A percentile compares a stretch with the other conserved stretches of the same genome.
These are phyloP conservation scores for Lontra canadensis DNA, from an alignment of 2,113 vertebrate genomes.

Conservation along the genomic window DNA sequence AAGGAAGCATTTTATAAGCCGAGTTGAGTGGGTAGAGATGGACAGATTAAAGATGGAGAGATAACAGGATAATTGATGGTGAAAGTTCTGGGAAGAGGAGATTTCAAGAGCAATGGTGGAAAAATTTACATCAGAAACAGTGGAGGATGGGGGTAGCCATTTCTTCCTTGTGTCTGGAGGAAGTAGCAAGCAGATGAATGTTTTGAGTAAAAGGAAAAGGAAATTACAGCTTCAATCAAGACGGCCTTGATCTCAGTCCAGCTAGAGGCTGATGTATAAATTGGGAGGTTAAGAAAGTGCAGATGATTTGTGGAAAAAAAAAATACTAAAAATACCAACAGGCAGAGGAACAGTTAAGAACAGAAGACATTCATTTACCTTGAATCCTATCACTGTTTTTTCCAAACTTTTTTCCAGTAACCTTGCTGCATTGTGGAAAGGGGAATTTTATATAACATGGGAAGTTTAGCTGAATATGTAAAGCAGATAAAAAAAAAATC, in stretches of 20 bases:
- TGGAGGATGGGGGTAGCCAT: neutral
- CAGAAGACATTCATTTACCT: neutral
- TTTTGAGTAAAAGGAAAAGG: neutral
- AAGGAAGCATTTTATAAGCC: neutral
- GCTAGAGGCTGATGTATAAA: neutral
- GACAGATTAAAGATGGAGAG: neutral
- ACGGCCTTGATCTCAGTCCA: neutral
- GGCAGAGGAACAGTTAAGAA: neutral
- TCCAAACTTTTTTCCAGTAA: neutral
- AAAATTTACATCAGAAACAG: neutral
- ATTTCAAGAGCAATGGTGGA: neutral
- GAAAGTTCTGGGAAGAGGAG: neutral
- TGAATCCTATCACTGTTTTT: neutral
- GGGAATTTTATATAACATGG: neutral
- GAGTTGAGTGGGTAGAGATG: neutral
- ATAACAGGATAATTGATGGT: neutral
- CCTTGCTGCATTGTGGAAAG: neutral
- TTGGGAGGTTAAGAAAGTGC: neutral
- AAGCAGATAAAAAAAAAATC: neutral
- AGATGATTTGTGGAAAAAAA: neutral
- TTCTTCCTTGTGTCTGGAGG: neutral
- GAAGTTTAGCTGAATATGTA: neutral
- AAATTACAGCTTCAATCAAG: neutral
- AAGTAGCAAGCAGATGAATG: neutral
- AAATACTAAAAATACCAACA: neutral